phyloP scores from a whole-genome alignment of 2,797 vertebrate species.

The Alca torda region DNA sequence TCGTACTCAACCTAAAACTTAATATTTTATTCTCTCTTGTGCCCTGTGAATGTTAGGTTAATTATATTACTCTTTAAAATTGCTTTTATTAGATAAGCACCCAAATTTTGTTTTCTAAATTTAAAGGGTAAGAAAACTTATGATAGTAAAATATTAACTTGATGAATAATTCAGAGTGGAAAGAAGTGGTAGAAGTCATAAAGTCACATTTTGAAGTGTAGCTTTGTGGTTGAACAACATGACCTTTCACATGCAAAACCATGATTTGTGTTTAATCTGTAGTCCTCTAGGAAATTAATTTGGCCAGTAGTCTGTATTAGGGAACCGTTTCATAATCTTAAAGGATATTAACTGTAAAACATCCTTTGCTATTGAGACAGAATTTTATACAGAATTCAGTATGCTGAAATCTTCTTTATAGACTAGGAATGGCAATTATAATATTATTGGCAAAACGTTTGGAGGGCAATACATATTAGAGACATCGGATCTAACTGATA shows the following conservation, averaged over 20 bases:
- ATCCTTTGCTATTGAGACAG: neutral
- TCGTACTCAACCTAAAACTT: neutral
- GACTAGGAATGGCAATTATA: neutral
- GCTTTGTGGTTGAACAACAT: neutral
- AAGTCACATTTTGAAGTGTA: neutral
- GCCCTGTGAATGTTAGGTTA: neutral
- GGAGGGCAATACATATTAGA: neutral
- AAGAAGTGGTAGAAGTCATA: neutral
- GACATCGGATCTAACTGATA: neutral
- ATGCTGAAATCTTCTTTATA: neutral
- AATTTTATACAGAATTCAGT: neutral
- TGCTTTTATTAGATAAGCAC: neutral
- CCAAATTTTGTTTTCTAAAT: neutral
- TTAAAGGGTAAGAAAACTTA: constrained; percentile 4
- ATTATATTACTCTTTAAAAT: neutral
- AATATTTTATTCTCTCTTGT: neutral
- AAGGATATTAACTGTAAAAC: constrained; percentile 2
- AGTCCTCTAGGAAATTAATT: constrained; percentile 25
- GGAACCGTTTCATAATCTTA: neutral
- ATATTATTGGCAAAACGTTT: neutral
- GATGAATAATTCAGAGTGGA: neutral
- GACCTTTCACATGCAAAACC: neutral
- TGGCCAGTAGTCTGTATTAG: neutral
- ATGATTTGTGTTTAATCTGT: constrained; percentile 26
- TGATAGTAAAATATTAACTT: neutral